Evolutionary conservation across 2,888 invertebrate species (phyloP), one percentile per base, ranked within the genome.

Genomic region (Megamerina dolium): DNA sequence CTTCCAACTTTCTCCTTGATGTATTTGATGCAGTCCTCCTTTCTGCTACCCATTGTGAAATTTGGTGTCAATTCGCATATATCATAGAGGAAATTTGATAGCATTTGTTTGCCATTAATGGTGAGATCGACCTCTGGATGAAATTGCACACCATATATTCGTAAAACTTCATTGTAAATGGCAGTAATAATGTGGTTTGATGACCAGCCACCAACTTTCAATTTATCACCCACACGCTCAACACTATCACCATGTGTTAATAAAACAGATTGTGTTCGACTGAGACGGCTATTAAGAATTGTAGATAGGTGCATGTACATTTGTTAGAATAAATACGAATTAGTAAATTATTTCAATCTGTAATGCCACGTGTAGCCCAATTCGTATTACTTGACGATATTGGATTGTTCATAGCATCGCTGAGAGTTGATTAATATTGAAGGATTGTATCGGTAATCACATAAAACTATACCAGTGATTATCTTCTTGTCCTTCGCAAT

Each of bases 91-190:
- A 99, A 99, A 74, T 96, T 96, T 50, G 85, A 83, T 61, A 99
- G 74, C 83, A 99, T 97, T 62, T 81, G 78, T 71, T 84, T 84
- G 48, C 96, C 96, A 66, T 92, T 86, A 12, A 82, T 79, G 1
- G 96, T 94, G 60, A 99, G 81, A 70, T 97, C 96, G 54, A 99
- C 90, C 77, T 99, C 97, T 0, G 97, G 99, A 73, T 99, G 99
- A 74, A 99, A 99, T 75, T 99, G 99, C 49, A 99, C 87, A 20
- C 97, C 99, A 66, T 93, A 96, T 45, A 95, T 78, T 41, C 87
- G 81, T 70, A 85, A 76, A 66, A 87, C 86, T 64, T 95, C 94
- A 75, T 91, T 90, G 61, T 87, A 87, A 61, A 99, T 88, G 43
- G 88, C 96, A 10, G 90, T 85, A 55, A 91, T 80, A 66, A 90